Evolutionary conservation across 2,888 invertebrate species (phyloP).

Genomic region (Pemphredon lugubris): DNA sequence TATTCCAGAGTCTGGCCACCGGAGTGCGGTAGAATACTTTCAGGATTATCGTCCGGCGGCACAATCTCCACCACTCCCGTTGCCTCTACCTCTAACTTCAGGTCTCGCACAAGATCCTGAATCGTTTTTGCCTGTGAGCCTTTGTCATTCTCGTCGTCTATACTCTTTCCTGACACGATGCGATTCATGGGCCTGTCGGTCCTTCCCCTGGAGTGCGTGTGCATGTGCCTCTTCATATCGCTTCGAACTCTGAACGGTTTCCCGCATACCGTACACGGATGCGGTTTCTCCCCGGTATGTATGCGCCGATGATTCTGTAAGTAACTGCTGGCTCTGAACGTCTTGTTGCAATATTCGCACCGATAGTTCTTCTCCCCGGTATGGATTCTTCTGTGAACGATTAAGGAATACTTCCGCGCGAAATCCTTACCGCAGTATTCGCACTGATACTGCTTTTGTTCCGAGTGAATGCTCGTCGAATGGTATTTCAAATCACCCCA

Average conservation of each 20-base stretch:
- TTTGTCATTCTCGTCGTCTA: constrained; percentile 54
- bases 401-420: constrained; percentile 92
- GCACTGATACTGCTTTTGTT: constrained; percentile 91
- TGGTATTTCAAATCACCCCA: constrained; percentile 95
- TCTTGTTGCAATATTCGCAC: constrained; percentile 92
- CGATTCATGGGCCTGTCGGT: constrained; percentile 67
- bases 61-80: constrained; percentile 74
- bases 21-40: constrained; percentile 76
- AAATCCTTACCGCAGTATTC: constrained; percentile 95
- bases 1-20: constrained; percentile 75
- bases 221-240: constrained; percentile 91
- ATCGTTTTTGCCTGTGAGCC: constrained; percentile 66
- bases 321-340: constrained; percentile 93
- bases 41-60: constrained; percentile 74
- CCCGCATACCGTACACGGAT: constrained; percentile 88
- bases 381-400: constrained; percentile 92
- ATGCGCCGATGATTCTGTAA: constrained; percentile 91
- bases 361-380: constrained; percentile 94
- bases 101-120: constrained; percentile 75
- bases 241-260: constrained; percentile 90
- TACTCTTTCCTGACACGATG: constrained; percentile 68
- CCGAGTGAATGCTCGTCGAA: constrained; percentile 90
- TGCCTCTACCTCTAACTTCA: constrained; percentile 76
- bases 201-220: constrained; percentile 84
- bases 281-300: constrained; percentile 92